A percentile compares a stretch with the other conserved stretches of the same genome.
phyloP scores from a whole-genome alignment of 2,113 vertebrate genomes.

The Nannospalax galili region DNA sequence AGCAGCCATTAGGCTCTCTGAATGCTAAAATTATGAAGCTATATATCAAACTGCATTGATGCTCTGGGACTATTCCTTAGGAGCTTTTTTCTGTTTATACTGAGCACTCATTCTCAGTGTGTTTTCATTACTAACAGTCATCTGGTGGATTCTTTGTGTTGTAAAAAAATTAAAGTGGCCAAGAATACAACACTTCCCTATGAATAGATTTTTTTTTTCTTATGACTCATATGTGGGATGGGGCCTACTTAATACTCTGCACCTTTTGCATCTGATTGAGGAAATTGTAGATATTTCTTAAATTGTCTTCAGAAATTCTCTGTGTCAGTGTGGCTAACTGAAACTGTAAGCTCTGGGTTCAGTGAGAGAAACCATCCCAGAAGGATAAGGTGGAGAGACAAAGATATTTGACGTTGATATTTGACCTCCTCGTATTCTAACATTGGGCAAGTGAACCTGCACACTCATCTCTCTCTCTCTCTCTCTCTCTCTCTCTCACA shows the following conservation, averaged over 20 bases:
- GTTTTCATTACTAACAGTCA: background rate
- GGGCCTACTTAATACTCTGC: background rate
- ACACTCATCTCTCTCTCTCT: no score
- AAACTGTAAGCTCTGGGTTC: background rate
- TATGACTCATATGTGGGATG: accelerated
- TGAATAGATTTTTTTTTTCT: background rate
- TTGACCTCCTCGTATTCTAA: background rate
- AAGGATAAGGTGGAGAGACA: background rate
- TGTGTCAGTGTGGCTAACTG: background rate
- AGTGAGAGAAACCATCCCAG: no score
- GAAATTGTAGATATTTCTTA: background rate
- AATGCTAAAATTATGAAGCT: conserved; percentile 14
- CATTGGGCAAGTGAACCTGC: background rate
- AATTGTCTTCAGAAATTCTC: background rate
- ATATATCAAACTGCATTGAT: background rate
- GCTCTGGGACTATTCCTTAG: background rate
- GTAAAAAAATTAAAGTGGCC: background rate
- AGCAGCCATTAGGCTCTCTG: background rate
- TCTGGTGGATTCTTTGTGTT: background rate
- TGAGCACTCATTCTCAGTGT: accelerated
- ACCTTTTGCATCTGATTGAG: background rate
- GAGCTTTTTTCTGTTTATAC: background rate
- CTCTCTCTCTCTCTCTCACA: no score
- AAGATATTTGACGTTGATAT: no score
- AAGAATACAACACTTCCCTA: background rate